A percentile compares a stretch with the other conserved stretches of the same genome.
phyloP scores from a whole-genome alignment of 2,888 invertebrate species.

The Mythimna pallens region DNA sequence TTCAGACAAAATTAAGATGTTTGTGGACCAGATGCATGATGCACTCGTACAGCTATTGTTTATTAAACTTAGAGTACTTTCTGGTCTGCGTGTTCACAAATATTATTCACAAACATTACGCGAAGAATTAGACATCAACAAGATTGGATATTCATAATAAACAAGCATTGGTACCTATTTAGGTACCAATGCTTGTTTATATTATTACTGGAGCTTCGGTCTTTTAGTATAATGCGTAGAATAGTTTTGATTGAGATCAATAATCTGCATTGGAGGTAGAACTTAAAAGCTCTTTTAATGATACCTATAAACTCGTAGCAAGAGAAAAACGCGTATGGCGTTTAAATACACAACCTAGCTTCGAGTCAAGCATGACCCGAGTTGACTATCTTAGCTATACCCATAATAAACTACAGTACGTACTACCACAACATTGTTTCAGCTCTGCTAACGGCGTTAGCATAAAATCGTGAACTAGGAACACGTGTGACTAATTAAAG shows the following conservation, averaged over 20 bases:
- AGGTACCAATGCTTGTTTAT: no score
- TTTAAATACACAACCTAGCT: not conserved
- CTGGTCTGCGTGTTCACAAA: constrained; percentile 13
- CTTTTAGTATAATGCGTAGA: not conserved
- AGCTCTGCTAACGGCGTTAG: constrained; percentile 11
- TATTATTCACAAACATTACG: constrained; percentile 6
- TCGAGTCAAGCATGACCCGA: constrained; percentile 1
- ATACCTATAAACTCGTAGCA: not conserved
- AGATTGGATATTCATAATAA: not conserved
- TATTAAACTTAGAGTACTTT: constrained; percentile 31
- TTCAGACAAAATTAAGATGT: constrained; percentile 48
- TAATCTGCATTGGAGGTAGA: not conserved
- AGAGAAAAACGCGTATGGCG: not conserved
- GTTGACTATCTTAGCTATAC: not conserved
- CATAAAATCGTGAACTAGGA: constrained; percentile 48
- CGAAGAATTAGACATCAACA: not conserved
- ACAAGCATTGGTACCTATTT: no score
- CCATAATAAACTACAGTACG: not conserved
- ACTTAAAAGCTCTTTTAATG: not conserved
- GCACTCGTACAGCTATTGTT: constrained; percentile 21
- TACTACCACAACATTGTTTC: constrained; percentile 1
- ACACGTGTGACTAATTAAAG: constrained; percentile 52
- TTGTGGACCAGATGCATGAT: constrained; percentile 26
- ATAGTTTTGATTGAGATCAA: not conserved
- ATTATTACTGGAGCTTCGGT: not conserved